A percentile compares a stretch with the other conserved stretches of the same genome.
These are phyloP conservation scores for Pseudopodoces humilis DNA, from an alignment of 2,113 vertebrate genomes.

Conservation along the genomic window DNA sequence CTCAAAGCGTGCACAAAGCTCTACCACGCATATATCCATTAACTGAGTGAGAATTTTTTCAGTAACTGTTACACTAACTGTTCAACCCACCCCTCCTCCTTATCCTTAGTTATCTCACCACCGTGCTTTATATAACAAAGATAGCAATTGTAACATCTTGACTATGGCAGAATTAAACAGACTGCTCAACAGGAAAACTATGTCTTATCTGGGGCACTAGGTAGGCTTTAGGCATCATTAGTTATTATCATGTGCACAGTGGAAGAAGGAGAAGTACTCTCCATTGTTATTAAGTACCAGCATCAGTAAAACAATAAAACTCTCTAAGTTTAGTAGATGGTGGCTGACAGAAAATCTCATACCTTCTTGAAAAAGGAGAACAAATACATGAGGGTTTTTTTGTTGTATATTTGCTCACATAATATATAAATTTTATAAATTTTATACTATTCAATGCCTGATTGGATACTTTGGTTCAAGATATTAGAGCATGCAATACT, in stretches of 20 bases:
- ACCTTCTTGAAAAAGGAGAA: neutral
- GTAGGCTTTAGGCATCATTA: neutral
- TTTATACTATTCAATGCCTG: neutral
- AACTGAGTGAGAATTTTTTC: neutral
- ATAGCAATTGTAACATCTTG: neutral
- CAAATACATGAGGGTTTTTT: neutral
- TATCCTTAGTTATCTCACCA: neutral
- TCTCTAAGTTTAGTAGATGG: neutral
- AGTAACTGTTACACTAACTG: neutral
- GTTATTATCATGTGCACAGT: neutral
- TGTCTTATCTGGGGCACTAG: neutral
- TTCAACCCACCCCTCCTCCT: neutral
- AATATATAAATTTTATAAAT: neutral
- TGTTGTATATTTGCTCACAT: neutral
- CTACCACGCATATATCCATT: rapidly evolving
- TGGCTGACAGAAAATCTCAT: neutral
- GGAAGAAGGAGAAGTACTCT: neutral
- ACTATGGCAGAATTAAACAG: neutral
- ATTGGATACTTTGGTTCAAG: neutral
- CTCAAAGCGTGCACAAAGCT: neutral
- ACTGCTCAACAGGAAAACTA: neutral
- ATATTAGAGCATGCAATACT: neutral
- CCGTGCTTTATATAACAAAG: neutral
- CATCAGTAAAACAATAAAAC: neutral
- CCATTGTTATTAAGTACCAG: neutral